Base-by-base conservation (phyloP, 2,797 vertebrate genomes). In the Dendrocincla fuliginosa region DNA sequence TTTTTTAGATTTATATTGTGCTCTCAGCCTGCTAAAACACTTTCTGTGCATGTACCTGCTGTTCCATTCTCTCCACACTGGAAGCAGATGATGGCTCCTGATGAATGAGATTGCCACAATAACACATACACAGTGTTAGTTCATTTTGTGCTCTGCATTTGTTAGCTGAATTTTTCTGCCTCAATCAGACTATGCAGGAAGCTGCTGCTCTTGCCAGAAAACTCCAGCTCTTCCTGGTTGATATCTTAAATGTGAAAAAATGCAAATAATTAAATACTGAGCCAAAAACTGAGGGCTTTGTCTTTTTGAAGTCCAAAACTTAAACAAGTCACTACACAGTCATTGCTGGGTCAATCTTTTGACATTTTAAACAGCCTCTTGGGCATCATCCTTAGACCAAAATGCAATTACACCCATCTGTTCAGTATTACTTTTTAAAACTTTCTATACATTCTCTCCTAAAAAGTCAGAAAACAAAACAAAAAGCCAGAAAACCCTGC, bases 1-100 rank as follows among this genome's bases (percentile, higher is more conserved):
- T 28, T 88, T 68, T 50, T 91, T 33, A 57, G 49, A 69, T 87
- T 32, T 42, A n/a, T 16, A 9, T 53, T 25, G 61, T 63, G 57
- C 47, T 88, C 65, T 75, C 64, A 61, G 67, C 28, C 67, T 39
- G 39, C 50, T 83, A 52, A 80, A 91, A 86, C 37, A 70, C 27
- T 92, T 49, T 30, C 47, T 47, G 20, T 14, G 28, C 2, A 2
- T 0, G 0, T 46, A 32, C 55, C 59, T 57, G 82, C 77, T 75
- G 76, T 47, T 89, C 39, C 67, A 10, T 76, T 76, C 73, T 85
- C 80, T 69, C 70, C 2, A 6, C 70, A 59, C 47, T 37, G 74
- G 81, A 63, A 90, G 83, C 91, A 82, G 87, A 88, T 70, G 85
- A 88, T 76, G 63, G 83, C 63, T 93, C 46, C 63, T 67, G 77